Percentiles rank a stretch among this genome's conserved stretches.
Conservation (phyloP, 2,888 invertebrate species). For the Hedya salicella region DNA sequence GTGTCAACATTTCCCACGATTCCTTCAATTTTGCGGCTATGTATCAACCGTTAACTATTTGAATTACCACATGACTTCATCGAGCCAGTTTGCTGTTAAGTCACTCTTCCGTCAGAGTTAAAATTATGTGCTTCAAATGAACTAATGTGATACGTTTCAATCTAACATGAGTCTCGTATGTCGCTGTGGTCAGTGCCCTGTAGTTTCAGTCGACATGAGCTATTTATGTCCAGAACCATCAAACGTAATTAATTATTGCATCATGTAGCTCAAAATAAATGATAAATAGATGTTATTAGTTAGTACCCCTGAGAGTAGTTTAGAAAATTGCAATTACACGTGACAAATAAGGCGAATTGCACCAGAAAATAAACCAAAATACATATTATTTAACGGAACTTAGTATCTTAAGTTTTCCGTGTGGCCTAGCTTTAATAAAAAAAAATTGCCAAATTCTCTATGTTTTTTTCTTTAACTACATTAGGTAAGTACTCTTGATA, state of each 20-base stretch:
- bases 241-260: too few relatives aligned
- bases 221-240: not conserved
- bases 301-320: too few relatives aligned
- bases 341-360: too few relatives aligned
- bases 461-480: too few relatives aligned
- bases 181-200: constrained; percentile 1
- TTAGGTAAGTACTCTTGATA: not conserved
- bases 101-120: constrained; percentile 4
- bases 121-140: constrained; percentile 15
- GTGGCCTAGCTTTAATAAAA: too few relatives aligned
- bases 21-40: constrained; percentile 8
- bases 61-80: constrained; percentile 5
- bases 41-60: constrained; percentile 6
- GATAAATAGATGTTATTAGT: too few relatives aligned
- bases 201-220: not conserved
- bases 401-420: too few relatives aligned
- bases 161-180: constrained; percentile 8
- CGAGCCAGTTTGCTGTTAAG: not conserved
- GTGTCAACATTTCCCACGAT: constrained; percentile 11
- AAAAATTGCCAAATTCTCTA: too few relatives aligned
- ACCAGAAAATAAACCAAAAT: too few relatives aligned
- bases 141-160: constrained; percentile 12
- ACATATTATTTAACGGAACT: too few relatives aligned
- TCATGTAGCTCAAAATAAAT: too few relatives aligned
- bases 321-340: too few relatives aligned